Conservation (phyloP, 2,797 vertebrate genomes). For the Sitta carolinensis region DNA sequence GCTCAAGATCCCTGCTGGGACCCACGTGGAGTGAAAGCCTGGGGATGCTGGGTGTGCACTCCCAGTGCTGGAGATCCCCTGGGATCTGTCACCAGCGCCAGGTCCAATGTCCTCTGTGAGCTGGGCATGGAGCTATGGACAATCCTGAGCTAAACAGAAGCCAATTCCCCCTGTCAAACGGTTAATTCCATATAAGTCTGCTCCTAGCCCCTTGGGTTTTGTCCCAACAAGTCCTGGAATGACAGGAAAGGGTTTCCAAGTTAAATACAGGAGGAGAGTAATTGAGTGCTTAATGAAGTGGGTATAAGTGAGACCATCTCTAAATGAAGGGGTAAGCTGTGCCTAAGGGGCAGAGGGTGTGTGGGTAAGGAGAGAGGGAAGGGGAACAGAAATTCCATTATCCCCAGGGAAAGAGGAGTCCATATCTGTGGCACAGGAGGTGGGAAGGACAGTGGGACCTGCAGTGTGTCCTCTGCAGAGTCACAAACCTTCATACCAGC, state of each 20-base stretch:
- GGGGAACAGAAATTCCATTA: neutral
- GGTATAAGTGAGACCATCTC: neutral
- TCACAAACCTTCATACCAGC: neutral
- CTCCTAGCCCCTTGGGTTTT: neutral
- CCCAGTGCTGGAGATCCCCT: neutral
- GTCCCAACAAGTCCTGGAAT: neutral
- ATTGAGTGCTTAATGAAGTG: neutral
- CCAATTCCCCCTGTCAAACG: neutral
- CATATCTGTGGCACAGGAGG: neutral
- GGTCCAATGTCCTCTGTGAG: rapidly evolving
- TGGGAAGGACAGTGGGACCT: neutral
- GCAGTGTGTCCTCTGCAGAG: neutral
- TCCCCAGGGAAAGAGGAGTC: neutral
- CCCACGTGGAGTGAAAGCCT: rapidly evolving
- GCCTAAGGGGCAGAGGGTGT: neutral
- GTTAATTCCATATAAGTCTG: neutral
- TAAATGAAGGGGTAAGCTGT: neutral
- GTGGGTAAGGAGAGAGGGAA: neutral
- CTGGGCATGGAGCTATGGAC: neutral
- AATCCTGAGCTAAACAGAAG: neutral
- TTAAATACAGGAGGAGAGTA: neutral
- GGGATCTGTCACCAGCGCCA: neutral
- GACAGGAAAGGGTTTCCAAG: neutral
- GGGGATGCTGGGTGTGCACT: rapidly evolving
- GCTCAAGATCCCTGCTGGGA: neutral